Percentiles rank a stretch among this genome's conserved stretches.
phyloP scores from a whole-genome alignment of 2,888 invertebrate genomes.

The Arctia plantaginis region DNA sequence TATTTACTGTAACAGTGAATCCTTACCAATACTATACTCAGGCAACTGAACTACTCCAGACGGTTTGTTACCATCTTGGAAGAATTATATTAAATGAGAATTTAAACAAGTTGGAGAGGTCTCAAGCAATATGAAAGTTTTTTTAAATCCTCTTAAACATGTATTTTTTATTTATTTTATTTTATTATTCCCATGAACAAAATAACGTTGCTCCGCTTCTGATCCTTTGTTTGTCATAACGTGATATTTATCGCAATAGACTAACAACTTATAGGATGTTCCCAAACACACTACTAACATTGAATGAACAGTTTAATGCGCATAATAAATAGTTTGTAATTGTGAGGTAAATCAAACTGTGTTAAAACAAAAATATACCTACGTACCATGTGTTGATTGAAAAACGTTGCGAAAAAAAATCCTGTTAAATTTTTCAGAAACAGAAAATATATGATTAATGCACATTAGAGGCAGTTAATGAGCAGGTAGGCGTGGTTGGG shows the following conservation, averaged over 20 bases:
- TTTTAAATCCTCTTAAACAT: too few relatives aligned
- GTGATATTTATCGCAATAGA: not conserved
- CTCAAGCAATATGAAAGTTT: not conserved
- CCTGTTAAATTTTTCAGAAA: conserved; percentile 49
- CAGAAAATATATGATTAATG: conserved; percentile 76
- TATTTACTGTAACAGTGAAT: too few relatives aligned
- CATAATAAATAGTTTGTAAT: not conserved
- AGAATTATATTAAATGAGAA: not conserved
- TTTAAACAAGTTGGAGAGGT: not conserved
- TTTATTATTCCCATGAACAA: not conserved
- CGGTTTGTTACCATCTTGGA: not conserved
- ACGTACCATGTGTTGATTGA: conserved; percentile 40
- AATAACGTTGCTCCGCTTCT: not conserved
- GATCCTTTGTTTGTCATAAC: not conserved
- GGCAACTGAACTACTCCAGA: not conserved
- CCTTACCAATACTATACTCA: too few relatives aligned
- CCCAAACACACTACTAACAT: not conserved
- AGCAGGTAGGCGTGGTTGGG: conserved; percentile 78
- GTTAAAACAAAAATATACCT: not conserved
- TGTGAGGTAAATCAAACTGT: not conserved
- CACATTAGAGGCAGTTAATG: conserved; percentile 81
- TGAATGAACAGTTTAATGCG: not conserved
- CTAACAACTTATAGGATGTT: not conserved
- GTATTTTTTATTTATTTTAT: too few relatives aligned
- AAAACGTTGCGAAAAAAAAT: conserved; percentile 11